Percentiles rank a stretch among this genome's conserved stretches.
Conservation (phyloP, 2,113 vertebrate species). For the Pseudolaguvia tuberculata region DNA sequence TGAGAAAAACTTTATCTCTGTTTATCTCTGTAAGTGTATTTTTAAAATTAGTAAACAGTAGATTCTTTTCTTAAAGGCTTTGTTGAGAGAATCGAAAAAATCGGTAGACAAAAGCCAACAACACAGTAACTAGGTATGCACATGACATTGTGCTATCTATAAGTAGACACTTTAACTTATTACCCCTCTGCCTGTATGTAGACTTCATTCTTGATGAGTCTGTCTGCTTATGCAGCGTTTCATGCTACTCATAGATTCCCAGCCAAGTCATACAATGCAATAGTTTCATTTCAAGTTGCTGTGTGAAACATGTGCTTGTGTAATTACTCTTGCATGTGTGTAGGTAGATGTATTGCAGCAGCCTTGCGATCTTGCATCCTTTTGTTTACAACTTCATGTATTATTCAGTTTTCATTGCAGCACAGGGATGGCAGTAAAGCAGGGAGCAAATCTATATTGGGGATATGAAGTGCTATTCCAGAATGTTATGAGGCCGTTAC, state of each 20-base stretch:
- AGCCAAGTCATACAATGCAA: background rate
- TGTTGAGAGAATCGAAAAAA: background rate
- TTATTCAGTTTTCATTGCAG: slow-evolving; percentile 36
- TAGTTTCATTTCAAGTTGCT: background rate
- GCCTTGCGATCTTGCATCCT: slow-evolving; percentile 33
- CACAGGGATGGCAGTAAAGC: slow-evolving; percentile 33
- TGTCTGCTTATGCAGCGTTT: background rate
- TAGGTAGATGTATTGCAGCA: slow-evolving; percentile 29
- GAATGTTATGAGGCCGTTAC: slow-evolving; percentile 25
- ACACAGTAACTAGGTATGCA: slow-evolving; percentile 10
- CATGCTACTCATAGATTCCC: too few relatives aligned
- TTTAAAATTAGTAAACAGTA: too few relatives aligned
- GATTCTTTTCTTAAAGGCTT: too few relatives aligned
- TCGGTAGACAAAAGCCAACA: background rate
- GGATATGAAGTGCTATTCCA: slow-evolving; percentile 22
- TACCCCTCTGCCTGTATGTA: slow-evolving; percentile 2
- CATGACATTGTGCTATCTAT: slow-evolving; percentile 7
- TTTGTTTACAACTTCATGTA: slow-evolving; percentile 37
- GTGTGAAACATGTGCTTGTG: background rate
- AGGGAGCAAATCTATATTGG: slow-evolving; percentile 21
- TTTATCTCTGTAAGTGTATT: background rate
- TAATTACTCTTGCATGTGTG: slow-evolving; percentile 29
- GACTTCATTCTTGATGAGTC: background rate
- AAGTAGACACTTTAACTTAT: slow-evolving; percentile 15
- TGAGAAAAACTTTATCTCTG: background rate